A percentile compares a stretch with the other conserved stretches of the same genome.
These are phyloP conservation scores for Exephanes ischioxanthus DNA, from an alignment of 2,888 invertebrate species.

Conservation along the genomic window DNA sequence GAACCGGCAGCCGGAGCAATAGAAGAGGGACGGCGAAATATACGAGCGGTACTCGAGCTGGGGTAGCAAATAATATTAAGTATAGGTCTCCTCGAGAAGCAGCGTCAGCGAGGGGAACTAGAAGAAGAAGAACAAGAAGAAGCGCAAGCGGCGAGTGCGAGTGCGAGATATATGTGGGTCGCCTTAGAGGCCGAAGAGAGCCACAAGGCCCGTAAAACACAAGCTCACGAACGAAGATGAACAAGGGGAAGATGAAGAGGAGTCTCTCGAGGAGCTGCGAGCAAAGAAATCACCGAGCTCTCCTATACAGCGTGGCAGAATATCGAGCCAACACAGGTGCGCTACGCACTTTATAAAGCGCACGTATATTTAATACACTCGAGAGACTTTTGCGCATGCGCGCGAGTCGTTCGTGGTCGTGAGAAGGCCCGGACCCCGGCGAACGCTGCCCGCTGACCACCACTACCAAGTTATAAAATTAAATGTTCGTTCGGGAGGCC, in stretches of 20 bases:
- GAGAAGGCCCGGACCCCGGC: constrained; percentile 51
- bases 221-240: constrained; percentile 16
- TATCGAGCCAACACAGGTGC: constrained; percentile 28
- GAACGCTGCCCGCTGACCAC: constrained; percentile 57
- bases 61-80: constrained; percentile 85
- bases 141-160: constrained; percentile 62
- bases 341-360: constrained; percentile 28
- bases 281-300: constrained; percentile 36
- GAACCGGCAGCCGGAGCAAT: constrained; percentile 45
- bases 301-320: constrained; percentile 1
- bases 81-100: constrained; percentile 81
- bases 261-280: constrained; percentile 29
- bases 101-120: constrained; percentile 52
- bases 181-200: constrained; percentile 17
- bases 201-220: constrained; percentile 7
- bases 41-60: constrained; percentile 20
- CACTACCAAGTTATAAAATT: constrained; percentile 80
- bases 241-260: neutral
- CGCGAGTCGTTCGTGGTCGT: constrained; percentile 59
- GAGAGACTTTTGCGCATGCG: constrained; percentile 39
- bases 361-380: neutral
- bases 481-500: constrained; percentile 84
- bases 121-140: constrained; percentile 18
- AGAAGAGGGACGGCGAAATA: constrained; percentile 33
- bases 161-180: constrained; percentile 78